A percentile compares a stretch with the other conserved stretches of the same genome.
These are phyloP conservation scores for Notarius quadriscutis DNA, from an alignment of 2,113 vertebrate genomes.

Conservation along the genomic window DNA sequence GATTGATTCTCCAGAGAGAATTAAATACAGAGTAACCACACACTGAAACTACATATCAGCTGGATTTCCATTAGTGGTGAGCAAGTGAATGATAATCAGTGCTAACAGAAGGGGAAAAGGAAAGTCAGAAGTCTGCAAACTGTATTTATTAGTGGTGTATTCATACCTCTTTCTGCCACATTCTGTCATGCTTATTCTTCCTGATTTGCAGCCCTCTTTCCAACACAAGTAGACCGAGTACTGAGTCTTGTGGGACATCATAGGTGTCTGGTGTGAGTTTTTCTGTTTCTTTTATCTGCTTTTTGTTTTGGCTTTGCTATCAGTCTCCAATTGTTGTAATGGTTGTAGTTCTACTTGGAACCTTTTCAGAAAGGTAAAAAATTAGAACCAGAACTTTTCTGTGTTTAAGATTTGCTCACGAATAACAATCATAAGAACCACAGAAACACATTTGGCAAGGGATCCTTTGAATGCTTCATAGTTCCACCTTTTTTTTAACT, in stretches of 20 bases:
- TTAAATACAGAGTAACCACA: slow-evolving; percentile 2
- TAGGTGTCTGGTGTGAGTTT: background rate
- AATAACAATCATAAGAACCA: background rate
- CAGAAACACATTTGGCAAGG: background rate
- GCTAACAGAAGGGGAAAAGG: background rate
- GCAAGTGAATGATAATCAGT: slow-evolving; percentile 12
- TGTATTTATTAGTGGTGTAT: background rate
- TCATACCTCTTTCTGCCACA: background rate
- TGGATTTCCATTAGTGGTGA: background rate
- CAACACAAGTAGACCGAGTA: background rate
- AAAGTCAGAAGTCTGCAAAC: background rate
- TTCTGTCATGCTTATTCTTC: background rate
- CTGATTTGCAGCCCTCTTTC: background rate
- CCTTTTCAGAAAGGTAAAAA: background rate
- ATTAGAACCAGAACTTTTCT: background rate
- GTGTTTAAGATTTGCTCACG: background rate
- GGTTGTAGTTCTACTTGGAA: background rate
- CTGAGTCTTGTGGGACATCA: background rate
- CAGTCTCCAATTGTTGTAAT: background rate
- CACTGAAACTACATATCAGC: background rate
- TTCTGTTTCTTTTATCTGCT: background rate
- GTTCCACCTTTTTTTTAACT: background rate
- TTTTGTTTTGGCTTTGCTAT: background rate
- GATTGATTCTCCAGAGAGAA: slow-evolving; percentile 25
- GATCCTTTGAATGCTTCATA: background rate